These are phyloP conservation scores for Synchiropus splendidus DNA, from an alignment of 2,113 vertebrate genomes.

Conservation along the genomic window DNA sequence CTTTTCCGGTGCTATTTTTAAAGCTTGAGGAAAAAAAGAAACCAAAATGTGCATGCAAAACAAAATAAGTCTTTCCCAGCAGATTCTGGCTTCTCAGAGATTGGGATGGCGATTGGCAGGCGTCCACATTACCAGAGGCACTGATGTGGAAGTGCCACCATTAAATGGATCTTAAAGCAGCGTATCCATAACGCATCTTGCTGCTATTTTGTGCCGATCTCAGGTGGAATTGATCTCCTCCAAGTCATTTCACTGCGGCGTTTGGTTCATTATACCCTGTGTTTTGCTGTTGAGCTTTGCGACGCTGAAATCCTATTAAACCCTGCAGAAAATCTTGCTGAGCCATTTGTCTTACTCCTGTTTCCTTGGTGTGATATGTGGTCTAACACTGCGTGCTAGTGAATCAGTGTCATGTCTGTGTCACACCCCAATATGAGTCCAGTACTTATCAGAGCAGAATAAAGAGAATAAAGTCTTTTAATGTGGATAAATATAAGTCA, in stretches of 20 bases:
- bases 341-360: conserved; percentile 47
- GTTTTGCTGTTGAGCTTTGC: conserved; percentile 43
- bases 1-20: no score
- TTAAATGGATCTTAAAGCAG: conserved; percentile 45
- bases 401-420: conserved; percentile 32
- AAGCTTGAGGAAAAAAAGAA: conserved; percentile 15
- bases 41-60: conserved; percentile 27
- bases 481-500: no score
- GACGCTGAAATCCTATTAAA: conserved; percentile 51
- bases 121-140: conserved; percentile 43
- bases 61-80: no score
- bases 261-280: conserved; percentile 51
- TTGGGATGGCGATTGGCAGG: conserved; percentile 36
- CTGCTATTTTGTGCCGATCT: conserved; percentile 32
- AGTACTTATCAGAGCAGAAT: conserved; percentile 7
- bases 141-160: conserved; percentile 48
- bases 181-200: conserved; percentile 42
- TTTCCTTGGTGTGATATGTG: conserved; percentile 40
- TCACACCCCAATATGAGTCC: conserved; percentile 13
- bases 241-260: conserved; percentile 44
- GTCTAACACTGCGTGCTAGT: conserved; percentile 19
- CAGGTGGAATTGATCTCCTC: conserved; percentile 58
- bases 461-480: background rate
- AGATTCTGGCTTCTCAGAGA: conserved; percentile 8
- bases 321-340: conserved; percentile 16